Base-by-base conservation (phyloP, 2,888 invertebrate genomes). In the Prenolepis imparis region DNA sequence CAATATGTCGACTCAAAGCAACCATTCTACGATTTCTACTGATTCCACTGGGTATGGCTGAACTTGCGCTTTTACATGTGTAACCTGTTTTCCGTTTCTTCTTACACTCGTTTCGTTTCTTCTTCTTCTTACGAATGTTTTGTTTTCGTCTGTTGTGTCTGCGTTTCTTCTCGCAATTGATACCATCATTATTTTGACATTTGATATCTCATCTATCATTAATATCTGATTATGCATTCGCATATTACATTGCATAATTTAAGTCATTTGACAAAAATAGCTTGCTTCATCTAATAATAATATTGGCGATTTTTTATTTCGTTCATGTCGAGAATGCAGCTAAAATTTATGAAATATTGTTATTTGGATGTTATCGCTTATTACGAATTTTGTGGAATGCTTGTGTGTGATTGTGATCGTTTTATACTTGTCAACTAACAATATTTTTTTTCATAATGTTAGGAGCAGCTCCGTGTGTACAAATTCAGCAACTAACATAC, bases 401-500 rank as follows among this genome's bases (percentile, higher is more conserved):
- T 55, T 72, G 24, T 8, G n/a, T 39, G 12, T 41, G 21, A 70
- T 81, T 32, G 21, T 36, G 52, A 73, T 21, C 28, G n/a, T 81
- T 52, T 74, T 74, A 52, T 63, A 63, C 11, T 61, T 61, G 11
- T n/a, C 59, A 24, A 81, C 77, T 84, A 81, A 81, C 81, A 67
- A 48, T 18, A 9, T 61, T 85, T 78, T 90, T 73, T 88, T 87
- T 89, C 84, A 72, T 52, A 82, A 89, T 80, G 74, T 67, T 87
- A 95, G 94, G 94, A 93, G 93, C 93, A 93, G 93, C 87, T 94
- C 94, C 88, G 91, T 93, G 89, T 93, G 92, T 90, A 93, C 94
- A 90, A 94, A 93, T 90, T 95, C 95, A 87, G 93, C 94, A 86
- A 94, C 95, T 95, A 95, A 95, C 92, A 95, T 94, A 90, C 94